A percentile compares a stretch with the other conserved stretches of the same genome.
These are phyloP conservation scores for Podilymbus podiceps DNA, from an alignment of 2,113 vertebrate species.

Conservation along the genomic window DNA sequence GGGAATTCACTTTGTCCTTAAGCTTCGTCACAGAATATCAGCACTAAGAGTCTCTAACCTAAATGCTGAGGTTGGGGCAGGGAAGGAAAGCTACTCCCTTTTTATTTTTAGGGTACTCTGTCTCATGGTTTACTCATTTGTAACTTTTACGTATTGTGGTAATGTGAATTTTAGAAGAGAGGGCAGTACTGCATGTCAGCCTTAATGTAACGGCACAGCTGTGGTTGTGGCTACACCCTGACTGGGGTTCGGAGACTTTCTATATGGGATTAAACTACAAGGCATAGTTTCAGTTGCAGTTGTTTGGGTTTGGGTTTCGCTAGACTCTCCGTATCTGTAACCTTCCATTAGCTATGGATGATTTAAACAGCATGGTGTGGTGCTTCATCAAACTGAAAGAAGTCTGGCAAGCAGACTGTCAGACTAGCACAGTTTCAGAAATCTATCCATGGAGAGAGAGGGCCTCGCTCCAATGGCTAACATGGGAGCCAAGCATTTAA, in stretches of 20 bases:
- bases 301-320: constrained; percentile 67
- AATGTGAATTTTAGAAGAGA: neutral
- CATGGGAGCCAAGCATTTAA: neutral
- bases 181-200: neutral
- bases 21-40: neutral
- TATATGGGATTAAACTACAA: constrained; percentile 62
- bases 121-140: neutral
- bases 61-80: neutral
- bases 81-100: neutral
- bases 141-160: neutral
- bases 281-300: constrained; percentile 65
- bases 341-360: constrained; percentile 1
- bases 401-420: constrained; percentile 2
- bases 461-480: neutral
- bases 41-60: neutral
- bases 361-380: neutral
- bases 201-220: constrained; percentile 64
- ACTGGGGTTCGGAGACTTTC: constrained; percentile 41
- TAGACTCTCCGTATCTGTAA: neutral
- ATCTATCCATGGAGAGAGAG: neutral
- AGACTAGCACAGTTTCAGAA: neutral
- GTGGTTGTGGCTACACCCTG: constrained; percentile 33
- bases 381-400: constrained; percentile 34
- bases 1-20: neutral
- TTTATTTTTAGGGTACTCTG: neutral